A percentile compares a stretch with the other conserved stretches of the same genome.
phyloP scores from a whole-genome alignment of 2,797 vertebrate species.

The Otolemur crassicaudatus region DNA sequence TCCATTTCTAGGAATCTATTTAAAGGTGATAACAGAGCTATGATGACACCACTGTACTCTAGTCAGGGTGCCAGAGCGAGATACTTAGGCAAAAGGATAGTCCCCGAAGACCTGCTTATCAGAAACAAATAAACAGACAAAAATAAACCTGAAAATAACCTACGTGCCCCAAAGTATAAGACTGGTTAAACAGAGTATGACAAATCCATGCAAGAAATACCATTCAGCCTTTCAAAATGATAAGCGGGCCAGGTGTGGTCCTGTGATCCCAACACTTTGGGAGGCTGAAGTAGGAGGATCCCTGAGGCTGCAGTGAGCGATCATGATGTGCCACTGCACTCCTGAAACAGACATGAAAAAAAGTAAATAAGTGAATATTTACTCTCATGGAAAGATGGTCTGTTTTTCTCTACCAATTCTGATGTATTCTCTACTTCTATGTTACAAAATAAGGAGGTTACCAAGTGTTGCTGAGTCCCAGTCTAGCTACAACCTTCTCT shows the following conservation, averaged over 20 bases:
- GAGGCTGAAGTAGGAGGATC: neutral
- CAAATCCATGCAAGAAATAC: neutral
- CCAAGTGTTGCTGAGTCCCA: neutral
- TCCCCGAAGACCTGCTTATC: neutral
- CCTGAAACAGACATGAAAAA: neutral
- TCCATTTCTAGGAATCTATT: neutral
- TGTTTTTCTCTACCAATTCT: neutral
- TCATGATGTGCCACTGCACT: neutral
- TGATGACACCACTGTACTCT: too few species aligned
- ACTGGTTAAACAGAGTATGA: neutral
- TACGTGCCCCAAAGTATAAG: neutral
- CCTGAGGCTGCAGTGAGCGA: neutral
- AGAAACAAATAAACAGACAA: neutral
- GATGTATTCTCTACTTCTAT: neutral
- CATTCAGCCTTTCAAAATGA: neutral
- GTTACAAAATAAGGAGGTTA: neutral
- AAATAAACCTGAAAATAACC: neutral
- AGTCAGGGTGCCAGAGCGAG: neutral
- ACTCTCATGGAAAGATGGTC: neutral
- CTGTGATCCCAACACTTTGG: neutral
- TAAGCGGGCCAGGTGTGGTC: neutral
- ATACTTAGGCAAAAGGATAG: neutral
- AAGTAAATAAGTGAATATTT: neutral
- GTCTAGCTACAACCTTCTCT: neutral
- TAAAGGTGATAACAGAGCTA: neutral